phyloP scores from a whole-genome alignment of 1,140 invertebrate species.

The Saxidomus purpurata region DNA sequence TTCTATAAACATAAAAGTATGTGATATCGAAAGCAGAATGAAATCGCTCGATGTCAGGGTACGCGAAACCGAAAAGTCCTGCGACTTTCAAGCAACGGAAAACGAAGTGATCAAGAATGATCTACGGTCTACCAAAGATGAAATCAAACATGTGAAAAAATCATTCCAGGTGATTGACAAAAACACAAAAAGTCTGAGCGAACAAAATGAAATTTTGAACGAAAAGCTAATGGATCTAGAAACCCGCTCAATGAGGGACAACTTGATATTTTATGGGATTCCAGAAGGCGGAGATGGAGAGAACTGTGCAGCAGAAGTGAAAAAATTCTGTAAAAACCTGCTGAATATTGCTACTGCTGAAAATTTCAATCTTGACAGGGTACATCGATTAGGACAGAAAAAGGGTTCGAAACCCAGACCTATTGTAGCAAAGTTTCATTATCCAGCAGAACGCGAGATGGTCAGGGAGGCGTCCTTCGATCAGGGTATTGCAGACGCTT shows the following conservation, averaged over 20 bases:
- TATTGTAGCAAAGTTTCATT: constrained; percentile 10
- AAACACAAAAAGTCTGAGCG: neutral
- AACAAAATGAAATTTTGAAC: neutral
- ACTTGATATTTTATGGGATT: constrained; percentile 13
- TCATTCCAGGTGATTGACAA: neutral
- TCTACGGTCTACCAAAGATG: neutral
- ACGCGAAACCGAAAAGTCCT: neutral
- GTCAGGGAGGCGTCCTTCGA: neutral
- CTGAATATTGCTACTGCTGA: neutral
- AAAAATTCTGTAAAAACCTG: neutral
- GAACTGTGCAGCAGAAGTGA: neutral
- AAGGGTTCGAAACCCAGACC: neutral
- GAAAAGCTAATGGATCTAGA: constrained; percentile 19
- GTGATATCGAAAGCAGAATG: neutral
- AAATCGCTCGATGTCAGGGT: neutral
- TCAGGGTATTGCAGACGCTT: neutral
- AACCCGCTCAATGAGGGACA: constrained; percentile 1
- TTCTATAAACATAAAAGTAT: constrained; percentile 2
- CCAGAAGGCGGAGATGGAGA: neutral
- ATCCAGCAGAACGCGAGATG: neutral
- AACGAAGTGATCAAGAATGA: neutral
- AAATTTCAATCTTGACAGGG: neutral
- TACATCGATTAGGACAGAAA: neutral
- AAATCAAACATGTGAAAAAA: neutral
- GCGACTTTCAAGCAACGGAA: neutral